Evolutionary conservation across 1,140 invertebrate species (phyloP).

Genomic region (Sycophaga agraensis): DNA sequence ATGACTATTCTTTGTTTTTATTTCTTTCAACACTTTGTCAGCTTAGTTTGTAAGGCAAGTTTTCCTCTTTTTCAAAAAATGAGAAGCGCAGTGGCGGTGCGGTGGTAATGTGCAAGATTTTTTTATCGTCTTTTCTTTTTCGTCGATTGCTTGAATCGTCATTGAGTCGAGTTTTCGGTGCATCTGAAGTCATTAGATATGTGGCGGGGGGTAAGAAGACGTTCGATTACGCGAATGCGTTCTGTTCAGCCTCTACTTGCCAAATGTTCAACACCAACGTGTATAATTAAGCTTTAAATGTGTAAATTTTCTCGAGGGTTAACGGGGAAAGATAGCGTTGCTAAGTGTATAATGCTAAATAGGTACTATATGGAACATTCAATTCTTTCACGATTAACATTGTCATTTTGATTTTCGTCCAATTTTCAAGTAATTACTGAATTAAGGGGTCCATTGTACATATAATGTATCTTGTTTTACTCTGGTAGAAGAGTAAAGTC

Average conservation of each 20-base stretch:
- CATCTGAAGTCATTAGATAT: slow-evolving; percentile 29
- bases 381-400: neutral
- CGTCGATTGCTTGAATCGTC: too few relatives aligned
- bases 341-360: too few relatives aligned
- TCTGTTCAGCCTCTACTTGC: slow-evolving; percentile 10
- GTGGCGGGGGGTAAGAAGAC: neutral
- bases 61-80: too few relatives aligned
- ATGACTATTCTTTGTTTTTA: slow-evolving; percentile 22
- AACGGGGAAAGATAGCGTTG: neutral
- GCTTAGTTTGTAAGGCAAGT: neutral
- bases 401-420: neutral
- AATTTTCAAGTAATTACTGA: neutral
- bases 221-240: neutral
- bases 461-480: neutral
- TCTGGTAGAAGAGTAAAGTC: too few relatives aligned
- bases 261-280: slow-evolving; percentile 1
- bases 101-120: slow-evolving; percentile 25
- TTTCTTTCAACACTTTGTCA: slow-evolving; percentile 7
- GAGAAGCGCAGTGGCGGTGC: neutral
- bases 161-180: slow-evolving; percentile 7
- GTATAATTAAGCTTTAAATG: neutral
- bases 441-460: neutral
- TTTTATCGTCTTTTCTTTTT: too few relatives aligned
- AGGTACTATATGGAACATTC: too few relatives aligned
- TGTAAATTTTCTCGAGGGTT: neutral